phyloP scores from a whole-genome alignment of 2,888 invertebrate genomes.

The Lycophotia porphyrea region DNA sequence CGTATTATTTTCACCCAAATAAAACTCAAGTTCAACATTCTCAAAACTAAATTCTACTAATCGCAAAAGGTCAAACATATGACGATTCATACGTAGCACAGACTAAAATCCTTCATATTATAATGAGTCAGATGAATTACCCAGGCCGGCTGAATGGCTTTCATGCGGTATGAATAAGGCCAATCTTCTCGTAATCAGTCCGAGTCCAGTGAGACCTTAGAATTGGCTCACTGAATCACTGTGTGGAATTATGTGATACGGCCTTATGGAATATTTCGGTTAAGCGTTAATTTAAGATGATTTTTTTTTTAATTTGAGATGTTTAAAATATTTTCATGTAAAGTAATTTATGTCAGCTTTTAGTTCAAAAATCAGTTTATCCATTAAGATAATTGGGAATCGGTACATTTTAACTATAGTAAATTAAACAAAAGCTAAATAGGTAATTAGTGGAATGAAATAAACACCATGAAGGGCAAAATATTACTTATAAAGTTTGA shows the following conservation, averaged over 20 bases:
- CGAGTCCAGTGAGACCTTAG: slow-evolving; percentile 7
- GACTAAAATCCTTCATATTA: slow-evolving; percentile 20
- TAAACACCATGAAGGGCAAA: background rate
- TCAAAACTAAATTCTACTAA: slow-evolving; percentile 4
- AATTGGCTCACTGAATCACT: slow-evolving; percentile 39
- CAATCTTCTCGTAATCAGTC: slow-evolving; percentile 50
- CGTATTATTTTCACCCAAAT: background rate
- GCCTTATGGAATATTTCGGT: slow-evolving; percentile 12
- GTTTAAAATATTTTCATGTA: background rate
- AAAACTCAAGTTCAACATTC: slow-evolving; percentile 9
- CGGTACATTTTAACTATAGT: background rate
- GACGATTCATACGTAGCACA: slow-evolving; percentile 9
- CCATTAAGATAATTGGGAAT: background rate
- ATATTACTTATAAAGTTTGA: background rate
- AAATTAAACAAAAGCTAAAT: background rate
- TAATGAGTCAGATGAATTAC: slow-evolving; percentile 43
- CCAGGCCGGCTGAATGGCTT: slow-evolving; percentile 29
- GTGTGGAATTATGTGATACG: slow-evolving; percentile 10
- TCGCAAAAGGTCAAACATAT: slow-evolving; percentile 27
- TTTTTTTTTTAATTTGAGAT: no score
- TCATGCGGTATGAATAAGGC: slow-evolving; percentile 49
- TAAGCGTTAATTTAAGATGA: background rate
- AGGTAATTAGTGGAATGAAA: background rate
- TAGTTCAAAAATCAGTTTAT: background rate
- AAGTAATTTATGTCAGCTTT: background rate